Base-by-base conservation (phyloP, 2,888 invertebrate genomes). In the Petrophora chlorosata region DNA sequence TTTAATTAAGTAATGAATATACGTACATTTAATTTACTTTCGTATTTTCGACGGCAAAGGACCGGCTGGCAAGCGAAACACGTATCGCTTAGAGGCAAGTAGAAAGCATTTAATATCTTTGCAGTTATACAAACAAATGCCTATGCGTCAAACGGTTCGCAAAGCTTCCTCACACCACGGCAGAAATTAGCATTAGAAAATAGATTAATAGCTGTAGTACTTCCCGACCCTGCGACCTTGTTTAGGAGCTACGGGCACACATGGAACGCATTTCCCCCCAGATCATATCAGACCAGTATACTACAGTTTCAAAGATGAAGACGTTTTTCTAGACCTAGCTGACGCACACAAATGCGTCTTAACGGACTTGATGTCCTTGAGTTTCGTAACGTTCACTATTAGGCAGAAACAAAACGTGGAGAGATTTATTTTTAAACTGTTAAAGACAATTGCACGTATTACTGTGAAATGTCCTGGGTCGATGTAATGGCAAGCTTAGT, bases 261-360 rank as follows among this genome's bases (percentile, higher is more conserved):
- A 69, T 68, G 62, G 64, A 68, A 81, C 79, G 77, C 76, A 72
- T 78, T 77, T 77, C 71, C 73, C 73, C 71, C 68, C 65, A 65
- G 59, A 57, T 59, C 50, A 51, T 59, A 61, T 60, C 67, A 34
- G 43, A 5, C 10, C 43, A 16, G 16, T 30, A 15, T n/a, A 8
- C 8, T 3, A 7, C 43, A 26, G 49, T 44, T 7, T 5, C 3
- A 0, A n/a, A 33, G 12, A 3, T 49, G 25, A 0, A 12, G 0
- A 39, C 8, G 17, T 28, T 8, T 5, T 15, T 0, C 8, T 1
- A 3, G 7, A 5, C 3, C 3, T 5, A 0, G 3, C n/a, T 2
- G 4, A 35, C 10, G 10, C 26, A 22, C 23, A 30, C 35, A 66
- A 41, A 70, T 0, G 7, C 13, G 3, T 28, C 12, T 12, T n/a